Percentiles rank a stretch among this genome's conserved stretches.
phyloP scores from a whole-genome alignment of 2,888 invertebrate species.

The Phymatocera aterrima region DNA sequence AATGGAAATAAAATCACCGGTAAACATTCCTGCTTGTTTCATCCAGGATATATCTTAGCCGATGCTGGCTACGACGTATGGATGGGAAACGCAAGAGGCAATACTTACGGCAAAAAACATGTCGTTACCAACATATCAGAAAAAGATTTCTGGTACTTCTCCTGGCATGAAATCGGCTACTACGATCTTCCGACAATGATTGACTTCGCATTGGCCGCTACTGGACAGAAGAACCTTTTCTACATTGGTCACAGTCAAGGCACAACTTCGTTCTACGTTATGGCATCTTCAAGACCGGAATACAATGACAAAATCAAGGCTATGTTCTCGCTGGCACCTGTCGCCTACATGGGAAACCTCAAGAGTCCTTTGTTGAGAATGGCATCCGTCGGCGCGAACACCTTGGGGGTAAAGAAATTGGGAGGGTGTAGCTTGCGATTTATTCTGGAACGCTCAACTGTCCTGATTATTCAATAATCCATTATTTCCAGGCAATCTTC shows the following conservation, averaged over 20 bases:
- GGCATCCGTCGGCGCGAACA: not conserved
- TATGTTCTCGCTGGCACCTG: slow-evolving; percentile 83
- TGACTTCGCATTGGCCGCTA: slow-evolving; percentile 80
- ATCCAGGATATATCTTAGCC: slow-evolving; percentile 77
- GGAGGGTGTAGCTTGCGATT: too few species aligned
- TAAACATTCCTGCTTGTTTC: too few species aligned
- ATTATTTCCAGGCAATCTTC: slow-evolving; percentile 72
- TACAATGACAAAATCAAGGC: slow-evolving; percentile 82
- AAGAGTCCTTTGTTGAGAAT: slow-evolving; percentile 72
- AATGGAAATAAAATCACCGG: too few species aligned
- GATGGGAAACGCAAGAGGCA: slow-evolving; percentile 90
- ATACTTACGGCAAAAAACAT: slow-evolving; percentile 80
- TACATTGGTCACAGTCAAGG: slow-evolving; percentile 91
- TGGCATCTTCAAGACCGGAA: slow-evolving; percentile 80
- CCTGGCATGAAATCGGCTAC: slow-evolving; percentile 90
- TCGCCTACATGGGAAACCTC: slow-evolving; percentile 80
- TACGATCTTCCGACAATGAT: slow-evolving; percentile 89
- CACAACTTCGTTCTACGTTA: slow-evolving; percentile 82
- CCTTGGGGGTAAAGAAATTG: slow-evolving; percentile 55
- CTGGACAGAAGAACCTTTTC: slow-evolving; percentile 80
- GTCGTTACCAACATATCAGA: slow-evolving; percentile 67
- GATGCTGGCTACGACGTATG: slow-evolving; percentile 87
- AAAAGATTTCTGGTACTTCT: slow-evolving; percentile 81
- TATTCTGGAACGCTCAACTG: too few species aligned
- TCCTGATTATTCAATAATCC: not conserved